Evolutionary conservation across 2,113 vertebrate species (phyloP).

Genomic region (Microcebus tavaratra): DNA sequence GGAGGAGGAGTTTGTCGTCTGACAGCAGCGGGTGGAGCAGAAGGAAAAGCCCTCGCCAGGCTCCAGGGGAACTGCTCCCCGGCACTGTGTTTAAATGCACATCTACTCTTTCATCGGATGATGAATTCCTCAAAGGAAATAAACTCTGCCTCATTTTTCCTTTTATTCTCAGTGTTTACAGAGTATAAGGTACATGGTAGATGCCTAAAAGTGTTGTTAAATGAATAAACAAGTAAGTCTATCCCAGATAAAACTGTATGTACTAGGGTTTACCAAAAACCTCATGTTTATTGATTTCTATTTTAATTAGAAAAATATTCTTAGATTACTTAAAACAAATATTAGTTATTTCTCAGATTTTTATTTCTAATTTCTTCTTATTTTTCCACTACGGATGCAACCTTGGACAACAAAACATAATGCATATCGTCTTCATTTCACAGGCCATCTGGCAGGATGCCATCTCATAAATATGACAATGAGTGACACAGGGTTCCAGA

Average conservation of each 20-base stretch:
- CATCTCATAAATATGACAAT: not conserved
- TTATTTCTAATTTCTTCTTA: not conserved
- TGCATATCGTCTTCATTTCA: slow-evolving; percentile 29
- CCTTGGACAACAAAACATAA: not conserved
- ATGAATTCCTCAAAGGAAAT: not conserved
- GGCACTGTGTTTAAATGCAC: not conserved
- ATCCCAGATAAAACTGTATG: not conserved
- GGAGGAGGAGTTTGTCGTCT: not conserved
- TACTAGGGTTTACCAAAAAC: slow-evolving; percentile 21
- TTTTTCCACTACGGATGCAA: not conserved
- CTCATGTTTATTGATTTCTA: not conserved
- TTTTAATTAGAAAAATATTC: not conserved
- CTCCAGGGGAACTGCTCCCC: not conserved
- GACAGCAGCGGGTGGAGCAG: not conserved
- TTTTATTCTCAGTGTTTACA: not conserved
- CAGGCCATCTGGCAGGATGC: not conserved
- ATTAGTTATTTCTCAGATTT: not conserved
- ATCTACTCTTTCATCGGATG: not conserved
- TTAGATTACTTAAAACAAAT: not conserved
- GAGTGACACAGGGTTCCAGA: not conserved
- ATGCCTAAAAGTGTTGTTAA: not conserved
- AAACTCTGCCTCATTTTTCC: not conserved
- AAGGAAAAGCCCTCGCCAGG: not conserved
- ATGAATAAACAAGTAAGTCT: not conserved
- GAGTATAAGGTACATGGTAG: not conserved